Base-by-base conservation (phyloP, 2,888 invertebrate species). In the Heliconius ethilla region DNA sequence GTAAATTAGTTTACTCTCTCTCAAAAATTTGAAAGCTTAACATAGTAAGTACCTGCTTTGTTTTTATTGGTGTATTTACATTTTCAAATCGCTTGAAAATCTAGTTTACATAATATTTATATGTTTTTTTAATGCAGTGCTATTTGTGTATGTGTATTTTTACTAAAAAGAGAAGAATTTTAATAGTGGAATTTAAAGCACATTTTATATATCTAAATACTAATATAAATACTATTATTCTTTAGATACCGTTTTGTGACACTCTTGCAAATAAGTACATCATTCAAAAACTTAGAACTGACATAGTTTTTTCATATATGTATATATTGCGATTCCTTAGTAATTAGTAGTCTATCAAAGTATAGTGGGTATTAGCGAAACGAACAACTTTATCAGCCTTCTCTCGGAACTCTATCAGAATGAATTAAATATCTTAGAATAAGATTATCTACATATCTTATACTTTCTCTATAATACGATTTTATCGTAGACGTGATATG, bases 11-110 rank as follows among this genome's bases (percentile, higher is more conserved):
- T 37, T 40, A 40, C 40, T 69, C 33, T 40, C 40, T 25, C 40
- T n/a, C n/a, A 37, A 40, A 69, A 69, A 25, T 25, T 37, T 67
- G n/a, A 37, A 69, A 69, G 25, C 15, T 40, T 69, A 25, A 69
- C 69, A 67, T 29, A 11, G 29, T 67, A 67, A 37, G 11, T 22
- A 13, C 11, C 22, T 37, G 9, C 33, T 15, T 62, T 66, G 33
- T 15, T 67, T 33, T n/a, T 18, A n/a, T 37, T n/a, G 9, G 5
- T 37, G n/a, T 67, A 37, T 37, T n/a, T 66, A 22, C 1, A 67
- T 67, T 37, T 37, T 67, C 10, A 33, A 33, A 22, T 33, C 3
- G 66, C 10, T 18, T 65, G 18, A 65, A 18, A 25, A 25, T 62
- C 25, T n/a, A 51, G 9, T 51, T 18, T 51, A 51, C 7, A 18